Evolutionary conservation across 2,113 vertebrate species (phyloP), one percentile per base, ranked within the genome.

Genomic region (Pelecanus crispus): DNA sequence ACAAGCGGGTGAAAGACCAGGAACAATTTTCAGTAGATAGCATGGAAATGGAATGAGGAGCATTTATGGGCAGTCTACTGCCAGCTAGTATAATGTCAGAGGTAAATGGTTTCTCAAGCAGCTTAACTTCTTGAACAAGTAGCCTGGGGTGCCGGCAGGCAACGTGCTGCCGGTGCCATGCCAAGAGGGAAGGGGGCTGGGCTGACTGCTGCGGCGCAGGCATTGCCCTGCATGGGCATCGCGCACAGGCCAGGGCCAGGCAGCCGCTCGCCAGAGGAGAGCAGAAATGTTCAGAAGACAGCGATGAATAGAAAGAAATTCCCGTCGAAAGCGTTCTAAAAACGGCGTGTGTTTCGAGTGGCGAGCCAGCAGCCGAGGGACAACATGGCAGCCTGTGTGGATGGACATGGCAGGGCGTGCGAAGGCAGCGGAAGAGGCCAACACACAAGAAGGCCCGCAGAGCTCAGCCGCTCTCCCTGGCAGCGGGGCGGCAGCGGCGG

Each of bases 401-500:
- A n/a, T n/a, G n/a, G n/a, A n/a, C n/a, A n/a, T n/a, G n/a, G 16
- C 34, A 36, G 24, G 22, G 31, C 1, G 2, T 5, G 31, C 2
- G 22, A 40, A 14, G 38, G 31, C 20, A 38, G 70, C 3, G 2
- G 6, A 53, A 47, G 21, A 36, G 26, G 61, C 10, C 25, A 15
- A 10, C 4, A n/a, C 42, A 10, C 29, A 4, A 10, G 22, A 2
- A 22, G 50, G 31, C 8, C 29, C 4, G 1, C 68, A 15, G 75
- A n/a, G 74, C 49, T 45, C 40, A 9, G 67, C 28, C 5, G 18
- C 36, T 44, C 28, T 34, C 29, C 18, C 36, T 11, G 13, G 40
- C 52, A 67, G 61, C 3, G 2, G 58, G 62, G 56, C 1, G 1
- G n/a, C 68, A 66, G 58, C 1, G 0, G 5, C 13, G 1, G 17